A percentile compares a stretch with the other conserved stretches of the same genome.
Conservation (phyloP, 2,888 invertebrate species). For the Myathropa florea region DNA sequence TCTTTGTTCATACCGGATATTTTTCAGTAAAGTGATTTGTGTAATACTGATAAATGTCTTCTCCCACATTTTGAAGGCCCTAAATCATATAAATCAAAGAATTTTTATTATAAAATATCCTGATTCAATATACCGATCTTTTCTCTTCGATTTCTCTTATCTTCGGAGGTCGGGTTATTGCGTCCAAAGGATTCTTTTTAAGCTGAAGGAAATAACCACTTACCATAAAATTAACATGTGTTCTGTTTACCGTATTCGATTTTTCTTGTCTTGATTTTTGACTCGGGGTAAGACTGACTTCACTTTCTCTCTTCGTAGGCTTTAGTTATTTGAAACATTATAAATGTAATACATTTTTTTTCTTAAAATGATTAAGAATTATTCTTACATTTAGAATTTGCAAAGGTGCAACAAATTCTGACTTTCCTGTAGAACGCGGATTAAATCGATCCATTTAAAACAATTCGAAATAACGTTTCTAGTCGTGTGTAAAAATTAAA, state of each 20-base stretch:
- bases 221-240: neutral
- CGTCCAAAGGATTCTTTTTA: slow-evolving; percentile 77
- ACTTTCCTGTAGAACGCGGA: neutral
- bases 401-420: slow-evolving; percentile 15
- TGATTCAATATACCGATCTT: slow-evolving; percentile 73
- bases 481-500: neutral
- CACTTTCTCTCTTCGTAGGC: slow-evolving; percentile 75
- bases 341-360: neutral
- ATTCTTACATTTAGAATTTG: slow-evolving; percentile 30
- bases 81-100: slow-evolving; percentile 7
- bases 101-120: neutral
- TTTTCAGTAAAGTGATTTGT: slow-evolving; percentile 2
- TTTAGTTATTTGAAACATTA: neutral
- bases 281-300: slow-evolving; percentile 77
- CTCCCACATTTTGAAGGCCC: slow-evolving; percentile 54
- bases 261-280: slow-evolving; percentile 69
- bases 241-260: slow-evolving; percentile 23
- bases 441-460: slow-evolving; percentile 33
- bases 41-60: slow-evolving; percentile 1
- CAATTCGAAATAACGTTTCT: neutral
- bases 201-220: slow-evolving; percentile 55
- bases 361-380: neutral
- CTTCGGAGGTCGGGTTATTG: slow-evolving; percentile 75
- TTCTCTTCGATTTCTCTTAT: slow-evolving; percentile 74
- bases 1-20: slow-evolving; percentile 30